Evolutionary conservation across 2,797 vertebrate species (phyloP), one percentile per base, ranked within the genome.

Genomic region (Propithecus deckenii): DNA sequence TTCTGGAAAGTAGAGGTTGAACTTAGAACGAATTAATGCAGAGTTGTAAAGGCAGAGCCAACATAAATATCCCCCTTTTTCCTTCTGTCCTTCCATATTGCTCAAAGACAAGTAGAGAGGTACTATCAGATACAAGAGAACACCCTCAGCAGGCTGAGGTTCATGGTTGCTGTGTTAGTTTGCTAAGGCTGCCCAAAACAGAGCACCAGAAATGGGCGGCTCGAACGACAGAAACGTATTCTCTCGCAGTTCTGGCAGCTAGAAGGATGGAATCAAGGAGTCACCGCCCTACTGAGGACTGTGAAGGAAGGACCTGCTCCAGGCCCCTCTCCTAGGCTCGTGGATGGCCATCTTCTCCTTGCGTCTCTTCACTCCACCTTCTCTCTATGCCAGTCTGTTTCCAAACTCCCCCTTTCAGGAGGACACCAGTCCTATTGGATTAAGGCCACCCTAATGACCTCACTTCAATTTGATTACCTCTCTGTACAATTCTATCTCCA

Each of bases 91-190:
- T 41, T 85, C 75, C 50, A 7, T 4, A 4, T 57, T 22, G 38
- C 46, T 92, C 7, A 48, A 25, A 30, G 48, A 15, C 14, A 32
- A 15, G 30, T 8, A 32, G 32, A 79, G 43, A 78, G 18, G 22
- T 2, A 8, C 46, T 52, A 1, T 55, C 63, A 35, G 48, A 18
- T 15, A 18, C 4, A 6, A 22, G 41, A 48, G 69, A 25, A 6
- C 13, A n/a, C 74, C 32, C 86, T 4, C 15, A 48, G 55, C 61
- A 35, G n/a, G 59, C 83, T 41, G 35, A 46, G 28, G 18, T 17
- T 22, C 6, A 4, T 1, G 14, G 3, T 0, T 17, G 52, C 80
- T 13, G 0, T 23, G 15, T 46, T 28, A 1, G 35, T n/a, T 13
- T 30, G 35, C 41, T 2, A 3, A 0, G 3, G 7, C 57, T 43